Conservation (phyloP, 35 echinoderm and acorn worm genomes). For the Lytechinus variegatus region DNA sequence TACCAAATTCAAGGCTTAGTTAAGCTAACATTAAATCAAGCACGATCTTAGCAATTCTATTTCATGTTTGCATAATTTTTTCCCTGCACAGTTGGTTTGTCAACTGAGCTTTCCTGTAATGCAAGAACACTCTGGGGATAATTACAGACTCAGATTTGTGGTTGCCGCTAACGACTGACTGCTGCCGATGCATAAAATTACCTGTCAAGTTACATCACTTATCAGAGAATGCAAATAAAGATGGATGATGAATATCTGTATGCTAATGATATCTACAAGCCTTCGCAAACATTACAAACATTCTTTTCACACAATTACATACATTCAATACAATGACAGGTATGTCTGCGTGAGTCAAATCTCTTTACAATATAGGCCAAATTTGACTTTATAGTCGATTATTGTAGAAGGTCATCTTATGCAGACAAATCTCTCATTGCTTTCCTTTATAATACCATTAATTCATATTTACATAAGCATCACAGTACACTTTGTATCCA, state of each 20-base stretch:
- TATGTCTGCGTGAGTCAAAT: too few relatives aligned
- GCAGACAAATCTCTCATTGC: too few relatives aligned
- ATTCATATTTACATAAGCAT: too few relatives aligned
- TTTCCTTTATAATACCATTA: too few relatives aligned
- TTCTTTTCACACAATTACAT: too few relatives aligned
- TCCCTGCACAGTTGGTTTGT: neutral
- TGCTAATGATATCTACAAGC: neutral
- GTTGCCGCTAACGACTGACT: neutral
- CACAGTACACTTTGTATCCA: too few relatives aligned
- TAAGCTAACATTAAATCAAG: neutral
- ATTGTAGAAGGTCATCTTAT: too few relatives aligned
- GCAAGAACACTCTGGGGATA: neutral
- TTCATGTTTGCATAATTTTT: neutral
- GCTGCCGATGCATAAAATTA: constrained; percentile 1
- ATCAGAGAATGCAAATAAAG: neutral
- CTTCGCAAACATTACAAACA: neutral
- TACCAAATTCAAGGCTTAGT: neutral
- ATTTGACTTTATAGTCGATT: too few relatives aligned
- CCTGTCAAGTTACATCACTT: neutral
- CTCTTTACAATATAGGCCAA: too few relatives aligned
- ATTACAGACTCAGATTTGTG: neutral
- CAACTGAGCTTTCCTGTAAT: neutral
- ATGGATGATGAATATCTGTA: neutral
- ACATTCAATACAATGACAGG: too few relatives aligned
- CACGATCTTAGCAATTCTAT: neutral